phyloP scores from a whole-genome alignment of 2,797 vertebrate species.

The Hypotaenidia okinawae region DNA sequence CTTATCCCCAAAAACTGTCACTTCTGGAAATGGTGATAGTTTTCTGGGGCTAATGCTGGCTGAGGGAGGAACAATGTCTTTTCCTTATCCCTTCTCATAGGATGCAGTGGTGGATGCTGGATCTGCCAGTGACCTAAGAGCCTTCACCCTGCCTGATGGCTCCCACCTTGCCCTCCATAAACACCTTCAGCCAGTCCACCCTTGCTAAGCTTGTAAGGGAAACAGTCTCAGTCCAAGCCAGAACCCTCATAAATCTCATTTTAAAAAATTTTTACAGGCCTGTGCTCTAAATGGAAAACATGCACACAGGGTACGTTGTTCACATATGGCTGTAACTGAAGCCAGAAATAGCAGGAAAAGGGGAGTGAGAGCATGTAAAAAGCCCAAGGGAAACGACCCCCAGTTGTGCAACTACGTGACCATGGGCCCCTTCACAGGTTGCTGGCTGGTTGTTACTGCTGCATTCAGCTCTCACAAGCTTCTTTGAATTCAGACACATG shows the following conservation, averaged over 20 bases:
- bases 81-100: neutral
- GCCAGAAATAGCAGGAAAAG: constrained; percentile 22
- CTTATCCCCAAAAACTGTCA: neutral
- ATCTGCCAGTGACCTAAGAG: neutral
- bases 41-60: neutral
- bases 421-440: neutral
- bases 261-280: constrained; percentile 11
- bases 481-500: neutral
- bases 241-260: neutral
- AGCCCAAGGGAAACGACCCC: neutral
- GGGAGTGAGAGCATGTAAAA: neutral
- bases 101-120: neutral
- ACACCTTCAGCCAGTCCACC: neutral
- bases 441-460: neutral
- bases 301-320: constrained; percentile 33
- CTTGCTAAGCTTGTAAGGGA: neutral
- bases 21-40: neutral
- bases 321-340: neutral
- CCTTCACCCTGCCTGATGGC: neutral
- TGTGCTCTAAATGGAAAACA: neutral
- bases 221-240: neutral
- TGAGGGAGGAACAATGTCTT: neutral
- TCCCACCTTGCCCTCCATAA: neutral
- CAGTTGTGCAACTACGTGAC: neutral
- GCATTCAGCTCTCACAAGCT: neutral